Evolutionary conservation across 2,888 invertebrate species (phyloP).

Genomic region (Heliothis peltigera): DNA sequence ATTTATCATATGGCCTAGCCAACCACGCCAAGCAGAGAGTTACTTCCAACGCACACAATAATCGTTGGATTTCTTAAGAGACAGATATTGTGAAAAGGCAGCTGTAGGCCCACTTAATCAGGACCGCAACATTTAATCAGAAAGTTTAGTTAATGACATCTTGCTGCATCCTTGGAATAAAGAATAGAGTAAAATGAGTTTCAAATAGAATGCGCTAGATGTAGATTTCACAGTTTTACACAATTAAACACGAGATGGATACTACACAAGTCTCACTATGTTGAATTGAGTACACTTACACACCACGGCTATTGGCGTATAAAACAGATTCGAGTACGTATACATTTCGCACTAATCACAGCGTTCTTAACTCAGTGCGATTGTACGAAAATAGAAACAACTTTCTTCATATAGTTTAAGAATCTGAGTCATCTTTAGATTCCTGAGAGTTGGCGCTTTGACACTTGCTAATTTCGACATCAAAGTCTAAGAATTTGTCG

Average conservation of each 20-base stretch:
- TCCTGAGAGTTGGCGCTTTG: slow-evolving; percentile 51
- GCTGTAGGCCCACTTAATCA: neutral
- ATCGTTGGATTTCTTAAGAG: neutral
- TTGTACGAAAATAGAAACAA: neutral
- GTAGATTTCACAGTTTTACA: neutral
- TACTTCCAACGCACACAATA: slow-evolving; percentile 4
- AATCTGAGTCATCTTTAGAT: slow-evolving; percentile 66
- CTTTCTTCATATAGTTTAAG: slow-evolving; percentile 43
- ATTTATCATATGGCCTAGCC: no score
- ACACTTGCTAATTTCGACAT: slow-evolving; percentile 68
- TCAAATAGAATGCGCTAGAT: slow-evolving; percentile 9
- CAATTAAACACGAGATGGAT: no score
- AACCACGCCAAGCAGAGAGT: neutral
- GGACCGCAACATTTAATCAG: neutral
- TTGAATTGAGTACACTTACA: neutral
- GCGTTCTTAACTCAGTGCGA: neutral
- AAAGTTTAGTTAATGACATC: slow-evolving; percentile 6
- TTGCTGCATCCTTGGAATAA: slow-evolving; percentile 10
- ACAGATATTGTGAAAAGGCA: neutral
- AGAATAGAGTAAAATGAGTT: neutral
- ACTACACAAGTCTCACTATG: neutral
- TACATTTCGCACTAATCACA: neutral
- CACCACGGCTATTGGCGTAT: neutral
- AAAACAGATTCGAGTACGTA: neutral
- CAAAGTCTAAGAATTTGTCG: slow-evolving; percentile 74